Evolutionary conservation across 2,797 vertebrate species (phyloP), one percentile per base, ranked within the genome.

Genomic region (Pipistrellus nathusii): DNA sequence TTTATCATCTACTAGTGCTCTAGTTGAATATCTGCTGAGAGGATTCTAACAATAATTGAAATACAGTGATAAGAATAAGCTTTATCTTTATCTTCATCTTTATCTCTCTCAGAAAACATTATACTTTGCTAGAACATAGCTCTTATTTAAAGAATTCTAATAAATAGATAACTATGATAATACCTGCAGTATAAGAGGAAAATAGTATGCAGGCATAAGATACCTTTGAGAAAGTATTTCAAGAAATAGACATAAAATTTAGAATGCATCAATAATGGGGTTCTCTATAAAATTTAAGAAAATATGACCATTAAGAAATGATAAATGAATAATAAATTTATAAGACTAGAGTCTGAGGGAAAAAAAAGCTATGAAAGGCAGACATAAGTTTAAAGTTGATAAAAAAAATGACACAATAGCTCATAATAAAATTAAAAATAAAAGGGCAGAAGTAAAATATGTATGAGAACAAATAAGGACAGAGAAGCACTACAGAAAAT

Each of bases 381-480:
- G 41, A 75, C 64, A 55, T 38, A 91, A 95, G 90, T 68, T 68
- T 48, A 81, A 62, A 85, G 11, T 35, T 41, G 87, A 76, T 82
- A 35, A 82, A 95, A 95, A 44, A 9, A 96, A 88, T 66, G 20
- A 77, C 51, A 82, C 15, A n/a, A 27, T 35, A 73, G 38, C 46
- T 84, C 88, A 41, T n/a, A 53, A 69, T 72, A 93, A 88, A 84
- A 76, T 55, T 86, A 76, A 86, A 93, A 62, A 59, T 84, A 72
- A 91, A 73, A 83, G 69, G 32, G 18, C 77, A 94, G 55, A 91
- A 92, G 35, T 85, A 87, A 96, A 95, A 82, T 91, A 64, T 82
- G 44, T 66, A 85, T 62, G 62, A 89, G 82, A 93, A 93, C 76
- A 96, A 93, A 64, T 64, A 91, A 86, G 30, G 77, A 81, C 46